phyloP scores from a whole-genome alignment of 2,113 vertebrate genomes.

The Leptocoma aspasia region DNA sequence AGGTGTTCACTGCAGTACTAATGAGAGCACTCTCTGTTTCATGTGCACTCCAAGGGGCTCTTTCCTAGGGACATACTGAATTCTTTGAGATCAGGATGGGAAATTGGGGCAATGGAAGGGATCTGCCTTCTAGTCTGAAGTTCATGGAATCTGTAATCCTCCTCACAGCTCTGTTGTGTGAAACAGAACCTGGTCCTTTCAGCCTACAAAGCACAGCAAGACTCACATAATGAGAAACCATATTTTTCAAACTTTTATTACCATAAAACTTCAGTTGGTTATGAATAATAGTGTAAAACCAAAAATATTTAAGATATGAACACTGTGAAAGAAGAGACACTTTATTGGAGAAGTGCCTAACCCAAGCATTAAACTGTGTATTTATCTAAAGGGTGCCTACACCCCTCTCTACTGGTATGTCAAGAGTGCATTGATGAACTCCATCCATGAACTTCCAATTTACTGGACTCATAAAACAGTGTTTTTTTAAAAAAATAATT shows the following conservation, averaged over 20 bases:
- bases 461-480: background rate
- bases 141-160: background rate
- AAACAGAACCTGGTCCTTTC: background rate
- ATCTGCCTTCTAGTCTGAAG: background rate
- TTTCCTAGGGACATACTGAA: background rate
- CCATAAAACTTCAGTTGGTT: background rate
- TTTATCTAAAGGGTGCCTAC: background rate
- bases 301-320: background rate
- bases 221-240: background rate
- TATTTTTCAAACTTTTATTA: background rate
- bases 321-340: background rate
- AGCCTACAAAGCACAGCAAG: background rate
- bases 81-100: background rate
- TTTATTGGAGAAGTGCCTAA: background rate
- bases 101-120: background rate
- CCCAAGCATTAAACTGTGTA: background rate
- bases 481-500: background rate
- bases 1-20: background rate
- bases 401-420: background rate
- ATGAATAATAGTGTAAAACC: background rate
- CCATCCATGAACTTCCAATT: background rate
- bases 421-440: background rate
- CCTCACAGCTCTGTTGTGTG: background rate
- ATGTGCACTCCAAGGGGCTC: background rate
- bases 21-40: background rate